Percentiles rank a stretch among this genome's conserved stretches.
Conservation (phyloP, 2,113 vertebrate genomes). For the Triplophysa siluroides region DNA sequence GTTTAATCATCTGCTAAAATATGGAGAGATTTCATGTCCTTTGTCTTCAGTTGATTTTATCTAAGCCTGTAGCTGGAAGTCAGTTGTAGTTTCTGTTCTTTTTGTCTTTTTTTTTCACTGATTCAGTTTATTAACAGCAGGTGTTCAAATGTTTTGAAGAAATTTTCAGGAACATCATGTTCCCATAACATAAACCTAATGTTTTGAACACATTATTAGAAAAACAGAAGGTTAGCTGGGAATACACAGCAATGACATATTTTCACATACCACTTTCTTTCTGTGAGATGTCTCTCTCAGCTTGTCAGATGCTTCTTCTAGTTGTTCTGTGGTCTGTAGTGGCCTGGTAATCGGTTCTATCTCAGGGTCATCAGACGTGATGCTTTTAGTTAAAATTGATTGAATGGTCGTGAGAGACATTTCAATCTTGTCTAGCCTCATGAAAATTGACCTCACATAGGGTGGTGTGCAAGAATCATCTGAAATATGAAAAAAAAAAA, state of each 20-base stretch:
- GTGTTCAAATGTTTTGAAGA: too few relatives aligned
- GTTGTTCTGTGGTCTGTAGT: constrained; percentile 7
- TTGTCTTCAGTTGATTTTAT: too few relatives aligned
- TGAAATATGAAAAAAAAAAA: not conserved
- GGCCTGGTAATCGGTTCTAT: not conserved
- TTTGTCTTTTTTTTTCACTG: too few relatives aligned
- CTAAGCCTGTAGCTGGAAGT: too few relatives aligned
- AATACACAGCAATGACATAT: constrained; percentile 15
- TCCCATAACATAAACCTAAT: too few relatives aligned
- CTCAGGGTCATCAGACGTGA: not conserved
- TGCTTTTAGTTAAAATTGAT: constrained; percentile 5
- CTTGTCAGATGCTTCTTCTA: constrained; percentile 27
- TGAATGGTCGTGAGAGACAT: not conserved
- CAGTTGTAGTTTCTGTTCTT: too few relatives aligned
- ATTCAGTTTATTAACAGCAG: too few relatives aligned
- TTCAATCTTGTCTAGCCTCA: not conserved
- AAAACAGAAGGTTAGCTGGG: too few relatives aligned
- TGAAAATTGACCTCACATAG: not conserved
- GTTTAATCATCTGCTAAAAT: too few relatives aligned
- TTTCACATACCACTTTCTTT: constrained; percentile 33
- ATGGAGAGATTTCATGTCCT: too few relatives aligned
- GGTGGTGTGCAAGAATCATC: not conserved
- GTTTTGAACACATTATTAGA: too few relatives aligned
- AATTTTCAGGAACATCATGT: too few relatives aligned
- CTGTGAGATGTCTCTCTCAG: constrained; percentile 14